A percentile compares a stretch with the other conserved stretches of the same genome.
Evolutionary conservation across 2,888 invertebrate genomes (phyloP).

Genomic region (Ophioninae sp.): DNA sequence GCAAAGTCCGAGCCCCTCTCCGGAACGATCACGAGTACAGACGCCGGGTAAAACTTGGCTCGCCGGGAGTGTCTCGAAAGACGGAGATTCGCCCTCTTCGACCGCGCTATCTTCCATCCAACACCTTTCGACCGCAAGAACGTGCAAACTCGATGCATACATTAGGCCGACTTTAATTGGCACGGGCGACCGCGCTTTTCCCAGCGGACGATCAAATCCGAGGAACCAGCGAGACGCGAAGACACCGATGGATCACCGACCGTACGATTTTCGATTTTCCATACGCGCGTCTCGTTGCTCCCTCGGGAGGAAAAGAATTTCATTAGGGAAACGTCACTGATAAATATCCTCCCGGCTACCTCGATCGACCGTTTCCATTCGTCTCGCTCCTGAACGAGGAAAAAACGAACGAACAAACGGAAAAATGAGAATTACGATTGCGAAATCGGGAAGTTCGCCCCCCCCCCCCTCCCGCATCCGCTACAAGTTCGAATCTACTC

Average conservation of each 20-base stretch:
- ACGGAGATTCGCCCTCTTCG: slow-evolving; percentile 40
- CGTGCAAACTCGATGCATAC: slow-evolving; percentile 79
- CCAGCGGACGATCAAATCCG: slow-evolving; percentile 66
- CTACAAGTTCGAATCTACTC: slow-evolving; percentile 28
- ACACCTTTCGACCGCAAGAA: slow-evolving; percentile 70
- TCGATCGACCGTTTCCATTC: slow-evolving; percentile 23
- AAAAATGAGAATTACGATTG: slow-evolving; percentile 37
- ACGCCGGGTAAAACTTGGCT: slow-evolving; percentile 16
- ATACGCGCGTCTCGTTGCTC: background rate
- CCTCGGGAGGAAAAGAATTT: slow-evolving; percentile 44
- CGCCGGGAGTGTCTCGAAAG: slow-evolving; percentile 51
- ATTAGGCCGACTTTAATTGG: slow-evolving; percentile 79
- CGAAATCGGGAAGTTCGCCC: slow-evolving; percentile 23
- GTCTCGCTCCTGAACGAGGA: slow-evolving; percentile 10
- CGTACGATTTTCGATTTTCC: slow-evolving; percentile 29
- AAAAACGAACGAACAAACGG: slow-evolving; percentile 5
- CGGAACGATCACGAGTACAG: background rate
- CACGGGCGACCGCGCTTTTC: slow-evolving; percentile 62
- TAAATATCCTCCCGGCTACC: slow-evolving; percentile 41
- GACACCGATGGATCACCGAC: background rate
- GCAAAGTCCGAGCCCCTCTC: slow-evolving; percentile 43
- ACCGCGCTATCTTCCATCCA: slow-evolving; percentile 66
- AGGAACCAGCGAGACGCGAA: background rate
- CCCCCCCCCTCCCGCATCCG: background rate
- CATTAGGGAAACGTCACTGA: slow-evolving; percentile 40